A percentile compares a stretch with the other conserved stretches of the same genome.
These are phyloP conservation scores for Crotophaga sulcirostris DNA, from an alignment of 2,113 vertebrate genomes.

Conservation along the genomic window DNA sequence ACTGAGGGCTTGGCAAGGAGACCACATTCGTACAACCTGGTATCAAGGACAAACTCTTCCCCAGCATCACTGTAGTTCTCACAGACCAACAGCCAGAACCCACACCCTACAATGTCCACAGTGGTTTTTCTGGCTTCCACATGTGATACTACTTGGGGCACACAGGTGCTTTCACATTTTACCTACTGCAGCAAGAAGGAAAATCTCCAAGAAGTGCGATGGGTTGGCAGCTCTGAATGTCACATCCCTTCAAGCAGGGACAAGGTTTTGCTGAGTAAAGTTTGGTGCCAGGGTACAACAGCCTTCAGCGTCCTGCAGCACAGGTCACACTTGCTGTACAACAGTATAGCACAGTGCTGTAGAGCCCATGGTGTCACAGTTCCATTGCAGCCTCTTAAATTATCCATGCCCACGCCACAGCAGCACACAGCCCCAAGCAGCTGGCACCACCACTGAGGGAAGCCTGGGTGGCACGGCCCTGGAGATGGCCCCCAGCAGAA, in stretches of 20 bases:
- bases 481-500: not conserved
- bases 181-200: not conserved
- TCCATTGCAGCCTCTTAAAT: not conserved
- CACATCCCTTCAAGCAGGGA: not conserved
- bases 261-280: not conserved
- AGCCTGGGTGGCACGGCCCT: fast-evolving
- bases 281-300: fast-evolving
- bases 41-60: not conserved
- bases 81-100: not conserved
- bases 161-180: fast-evolving
- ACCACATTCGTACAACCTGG: fast-evolving
- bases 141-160: fast-evolving
- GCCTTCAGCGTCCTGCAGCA: not conserved
- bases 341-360: fast-evolving
- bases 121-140: not conserved
- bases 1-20: not conserved
- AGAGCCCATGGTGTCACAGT: fast-evolving
- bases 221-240: not conserved
- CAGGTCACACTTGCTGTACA: fast-evolving
- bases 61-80: not conserved
- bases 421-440: not conserved
- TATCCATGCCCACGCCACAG: fast-evolving
- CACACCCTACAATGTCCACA: fast-evolving
- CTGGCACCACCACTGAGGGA: not conserved
- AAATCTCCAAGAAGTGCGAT: not conserved